phyloP scores from a whole-genome alignment of 2,888 invertebrate species.

The Eupeodes luniger region DNA sequence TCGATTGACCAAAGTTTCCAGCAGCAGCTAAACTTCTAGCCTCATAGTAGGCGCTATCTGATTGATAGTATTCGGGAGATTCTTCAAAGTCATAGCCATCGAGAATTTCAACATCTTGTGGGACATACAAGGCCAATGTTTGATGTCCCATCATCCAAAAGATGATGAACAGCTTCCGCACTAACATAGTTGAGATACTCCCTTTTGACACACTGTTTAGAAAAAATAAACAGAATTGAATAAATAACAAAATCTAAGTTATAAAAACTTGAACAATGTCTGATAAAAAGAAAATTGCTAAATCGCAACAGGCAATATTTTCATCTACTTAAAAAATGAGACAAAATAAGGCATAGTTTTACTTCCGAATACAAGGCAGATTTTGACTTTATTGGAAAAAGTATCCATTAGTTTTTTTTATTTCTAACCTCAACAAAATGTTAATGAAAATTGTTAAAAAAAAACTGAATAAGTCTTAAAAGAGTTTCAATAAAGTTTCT shows the following conservation, averaged over 20 bases:
- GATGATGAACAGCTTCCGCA: constrained; percentile 50
- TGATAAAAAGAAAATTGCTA: too few species aligned
- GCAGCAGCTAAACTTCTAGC: constrained; percentile 77
- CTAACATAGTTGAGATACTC: constrained; percentile 20
- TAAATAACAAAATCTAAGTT: not conserved
- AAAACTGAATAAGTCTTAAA: too few species aligned
- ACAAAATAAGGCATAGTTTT: too few species aligned
- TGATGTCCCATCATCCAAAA: constrained; percentile 53
- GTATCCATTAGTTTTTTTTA: too few species aligned
- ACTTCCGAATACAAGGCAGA: too few species aligned
- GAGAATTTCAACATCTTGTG: constrained; percentile 81
- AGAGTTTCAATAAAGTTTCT: too few species aligned
- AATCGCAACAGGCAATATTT: too few species aligned
- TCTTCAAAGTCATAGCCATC: constrained; percentile 80
- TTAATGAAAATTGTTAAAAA: too few species aligned
- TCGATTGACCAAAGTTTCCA: constrained; percentile 76
- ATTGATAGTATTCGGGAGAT: constrained; percentile 79
- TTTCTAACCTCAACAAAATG: too few species aligned
- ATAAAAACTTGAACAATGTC: too few species aligned
- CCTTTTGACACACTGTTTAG: not conserved
- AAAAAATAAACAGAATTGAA: not conserved
- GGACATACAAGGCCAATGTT: constrained; percentile 78
- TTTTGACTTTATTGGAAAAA: too few species aligned
- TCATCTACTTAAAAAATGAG: too few species aligned
- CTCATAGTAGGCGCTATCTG: constrained; percentile 79